A percentile compares a stretch with the other conserved stretches of the same genome.
These are phyloP conservation scores for Nemurella pictetii DNA, from an alignment of 2,888 invertebrate genomes.

Conservation along the genomic window DNA sequence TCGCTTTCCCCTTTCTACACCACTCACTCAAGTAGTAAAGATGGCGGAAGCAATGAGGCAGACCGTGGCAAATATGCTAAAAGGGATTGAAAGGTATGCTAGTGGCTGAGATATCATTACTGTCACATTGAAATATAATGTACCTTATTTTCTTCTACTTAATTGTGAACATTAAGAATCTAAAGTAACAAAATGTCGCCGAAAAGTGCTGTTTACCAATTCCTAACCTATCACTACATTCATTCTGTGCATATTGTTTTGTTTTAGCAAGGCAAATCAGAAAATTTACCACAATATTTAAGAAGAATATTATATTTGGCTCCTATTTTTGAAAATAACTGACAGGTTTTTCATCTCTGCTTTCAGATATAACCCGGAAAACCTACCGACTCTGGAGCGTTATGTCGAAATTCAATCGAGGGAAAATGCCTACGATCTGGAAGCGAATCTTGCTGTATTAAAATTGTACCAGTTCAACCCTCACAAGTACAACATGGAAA, in stretches of 20 bases:
- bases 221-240: not conserved
- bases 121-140: slow-evolving; percentile 7
- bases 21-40: too few relatives aligned
- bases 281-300: not conserved
- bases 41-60: slow-evolving; percentile 86
- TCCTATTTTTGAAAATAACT: too few relatives aligned
- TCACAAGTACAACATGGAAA: slow-evolving; percentile 76
- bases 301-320: not conserved
- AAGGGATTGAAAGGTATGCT: slow-evolving; percentile 86
- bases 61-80: slow-evolving; percentile 82
- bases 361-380: slow-evolving; percentile 93
- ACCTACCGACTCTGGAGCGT: slow-evolving; percentile 83
- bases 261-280: too few relatives aligned
- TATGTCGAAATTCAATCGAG: slow-evolving; percentile 92
- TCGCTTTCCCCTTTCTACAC: too few relatives aligned
- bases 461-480: slow-evolving; percentile 98
- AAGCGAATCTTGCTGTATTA: slow-evolving; percentile 94
- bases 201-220: not conserved
- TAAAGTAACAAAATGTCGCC: not conserved
- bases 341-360: slow-evolving; percentile 37
- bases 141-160: not conserved
- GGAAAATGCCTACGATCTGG: slow-evolving; percentile 94
- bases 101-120: not conserved
- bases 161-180: not conserved
- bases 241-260: too few relatives aligned